phyloP scores from a whole-genome alignment of 1,140 invertebrate species.

The Scaptodrosophila lebanonensis region DNA sequence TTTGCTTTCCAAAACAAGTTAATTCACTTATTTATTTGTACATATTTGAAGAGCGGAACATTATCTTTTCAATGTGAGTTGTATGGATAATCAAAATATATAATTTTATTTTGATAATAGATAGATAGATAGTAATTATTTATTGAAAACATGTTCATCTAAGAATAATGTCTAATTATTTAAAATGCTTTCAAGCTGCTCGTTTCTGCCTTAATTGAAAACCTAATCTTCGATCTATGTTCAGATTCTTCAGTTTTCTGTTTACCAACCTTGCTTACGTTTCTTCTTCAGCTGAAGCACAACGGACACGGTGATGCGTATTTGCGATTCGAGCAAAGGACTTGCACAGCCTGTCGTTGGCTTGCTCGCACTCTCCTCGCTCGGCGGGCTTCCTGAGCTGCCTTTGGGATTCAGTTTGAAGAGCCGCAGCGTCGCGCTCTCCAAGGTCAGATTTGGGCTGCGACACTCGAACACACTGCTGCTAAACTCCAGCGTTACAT shows the following conservation, averaged over 20 bases:
- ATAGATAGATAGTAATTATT: too few relatives aligned
- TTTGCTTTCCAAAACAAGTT: too few relatives aligned
- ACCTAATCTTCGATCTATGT: too few relatives aligned
- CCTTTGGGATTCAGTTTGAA: constrained; percentile 67
- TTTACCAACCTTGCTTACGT: constrained; percentile 56
- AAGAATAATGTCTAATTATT: too few relatives aligned
- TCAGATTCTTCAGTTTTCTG: too few relatives aligned
- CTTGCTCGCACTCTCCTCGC: constrained; percentile 8
- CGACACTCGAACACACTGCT: constrained; percentile 47
- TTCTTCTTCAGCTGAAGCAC: constrained; percentile 68
- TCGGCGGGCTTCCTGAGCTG: constrained; percentile 1
- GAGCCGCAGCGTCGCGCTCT: constrained; percentile 62
- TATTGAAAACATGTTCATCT: too few relatives aligned
- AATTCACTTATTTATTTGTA: neutral
- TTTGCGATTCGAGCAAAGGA: constrained; percentile 53
- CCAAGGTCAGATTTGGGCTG: constrained; percentile 40
- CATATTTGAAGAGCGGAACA: too few relatives aligned
- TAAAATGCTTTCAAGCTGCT: too few relatives aligned
- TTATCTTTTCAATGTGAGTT: too few relatives aligned
- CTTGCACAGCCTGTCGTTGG: constrained; percentile 30
- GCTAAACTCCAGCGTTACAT: constrained; percentile 62
- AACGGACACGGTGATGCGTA: constrained; percentile 69
- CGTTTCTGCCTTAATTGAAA: too few relatives aligned
- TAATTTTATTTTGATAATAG: too few relatives aligned
- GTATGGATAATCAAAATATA: too few relatives aligned